Base-by-base conservation (phyloP, 2,113 vertebrate genomes). In the Raja brachyura region DNA sequence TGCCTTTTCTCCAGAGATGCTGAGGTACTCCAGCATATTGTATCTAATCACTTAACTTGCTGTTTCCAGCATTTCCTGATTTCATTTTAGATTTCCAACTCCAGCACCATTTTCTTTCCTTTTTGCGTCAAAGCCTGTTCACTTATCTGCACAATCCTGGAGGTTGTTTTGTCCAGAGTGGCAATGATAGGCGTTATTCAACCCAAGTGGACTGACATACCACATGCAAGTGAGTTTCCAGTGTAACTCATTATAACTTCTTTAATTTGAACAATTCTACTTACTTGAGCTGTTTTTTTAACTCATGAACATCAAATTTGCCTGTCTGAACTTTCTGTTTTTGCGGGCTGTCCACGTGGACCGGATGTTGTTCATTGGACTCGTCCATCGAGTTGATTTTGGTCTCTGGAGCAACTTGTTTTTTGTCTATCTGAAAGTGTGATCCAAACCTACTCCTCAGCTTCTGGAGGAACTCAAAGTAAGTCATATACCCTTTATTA, bases 391-490 rank as follows among this genome's bases (percentile, higher is more conserved):
- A 95, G n/a, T 93, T 94, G 78, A 83, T 61, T 18, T 16, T 94
- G 20, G 94, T 93, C 10, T 95, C 95, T 25, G 94, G 94, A 0
- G 0, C 59, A 83, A 94, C 93, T 25, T 77, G 93, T 93, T 86
- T 6, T 16, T 88, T 94, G 93, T 95, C 94, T 93, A 61, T 74
- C 90, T 48, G 94, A 94, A 70, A 68, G 74, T 93, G 3, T 0
- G 94, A 93, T 0, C 77, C 93, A 93, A 94, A 95, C 61, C 93
- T 86, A 8, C 95, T 93, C 3, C 95, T 94, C 85, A 96, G n/a
- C 88, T 95, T 96, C 93, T 96, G 94, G 59, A 97, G 93, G 93
- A 97, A 96, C 88, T 97, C 96, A 85, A 95, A 94, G 93, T 96
- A 95, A 18, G 94, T 95, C 81, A 97, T 93, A 93, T 94, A 94